Base-by-base conservation (phyloP, 2,888 invertebrate genomes). In the Agonopterix arenella region DNA sequence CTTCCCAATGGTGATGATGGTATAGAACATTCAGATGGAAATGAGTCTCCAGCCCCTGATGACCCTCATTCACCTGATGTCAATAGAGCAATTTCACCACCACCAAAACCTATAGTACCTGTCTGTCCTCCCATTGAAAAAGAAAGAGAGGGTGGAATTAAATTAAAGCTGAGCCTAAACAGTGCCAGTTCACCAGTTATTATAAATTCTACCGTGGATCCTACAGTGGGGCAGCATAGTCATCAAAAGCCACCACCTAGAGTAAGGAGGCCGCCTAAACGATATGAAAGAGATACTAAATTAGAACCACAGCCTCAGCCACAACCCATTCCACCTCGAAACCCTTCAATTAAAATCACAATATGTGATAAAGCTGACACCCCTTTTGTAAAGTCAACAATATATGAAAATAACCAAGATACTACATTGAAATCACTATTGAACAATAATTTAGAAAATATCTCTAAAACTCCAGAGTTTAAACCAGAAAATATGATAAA, bases 131-230 rank as follows among this genome's bases (percentile, higher is more conserved):
- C 75, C 37, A 38, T 68, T 36, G 75, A 75, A 52, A 76, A 68
- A 61, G 84, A 83, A 61, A 83, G 81, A 59, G 85, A 86, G 55
- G 66, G 80, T 75, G 88, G 88, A 47, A 88, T 89, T 36, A 89
- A 89, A 67, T 68, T 89, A 57, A 89, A 88, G 68, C 67, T 89
- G 49, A 88, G 88, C 58, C 70, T 89, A 53, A 89, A 88, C 61
- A 89, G 83, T 74, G 85, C 86, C 46, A 88, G 83, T 55, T 85
- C 88, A 49, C 89, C 89, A 55, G 84, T 89, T 50, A 89, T 89
- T 47, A 88, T 89, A 51, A 89, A 89, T 63, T 88, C 88, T 2
- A 89, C 89, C 51, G 89, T 89, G n/a, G 88, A 88, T 66, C 89
- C 89, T 7, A 78, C 84, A 40, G 56, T 88, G 51, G 88, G 89